Conservation (phyloP, 2,888 invertebrate species). For the Parnassius apollo region DNA sequence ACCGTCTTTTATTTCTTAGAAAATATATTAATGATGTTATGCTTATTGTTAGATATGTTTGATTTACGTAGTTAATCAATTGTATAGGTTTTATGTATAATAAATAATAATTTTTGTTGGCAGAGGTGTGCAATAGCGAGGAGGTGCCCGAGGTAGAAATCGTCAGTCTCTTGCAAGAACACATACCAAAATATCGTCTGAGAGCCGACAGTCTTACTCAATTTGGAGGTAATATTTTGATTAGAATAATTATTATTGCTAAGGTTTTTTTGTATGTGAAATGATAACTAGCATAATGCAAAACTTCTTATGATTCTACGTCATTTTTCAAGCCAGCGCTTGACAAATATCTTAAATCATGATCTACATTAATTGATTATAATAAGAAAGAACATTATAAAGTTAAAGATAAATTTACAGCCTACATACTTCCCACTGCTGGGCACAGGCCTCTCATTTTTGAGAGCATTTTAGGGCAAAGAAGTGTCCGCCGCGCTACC, state of each 20-base stretch:
- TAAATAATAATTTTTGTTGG: constrained; percentile 46
- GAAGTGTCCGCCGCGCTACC: too few species aligned
- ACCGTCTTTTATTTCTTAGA: background rate
- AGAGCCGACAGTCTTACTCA: constrained; percentile 96
- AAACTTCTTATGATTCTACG: too few species aligned
- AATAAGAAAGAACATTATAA: too few species aligned
- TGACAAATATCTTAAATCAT: too few species aligned
- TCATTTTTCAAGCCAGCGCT: too few species aligned
- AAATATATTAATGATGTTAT: background rate
- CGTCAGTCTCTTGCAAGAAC: constrained; percentile 95
- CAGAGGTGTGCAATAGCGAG: constrained; percentile 96
- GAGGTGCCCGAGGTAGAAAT: constrained; percentile 98
- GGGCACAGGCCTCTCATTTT: too few species aligned
- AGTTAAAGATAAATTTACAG: too few species aligned
- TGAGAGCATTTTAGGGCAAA: too few species aligned
- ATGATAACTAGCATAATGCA: too few species aligned
- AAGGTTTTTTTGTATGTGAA: too few species aligned
- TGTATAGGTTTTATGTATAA: constrained; percentile 19
- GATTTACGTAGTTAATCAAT: constrained; percentile 11
- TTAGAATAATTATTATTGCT: background rate
- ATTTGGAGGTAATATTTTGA: constrained; percentile 88
- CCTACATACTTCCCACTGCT: too few species aligned
- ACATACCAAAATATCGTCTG: constrained; percentile 95
- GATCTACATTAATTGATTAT: too few species aligned
- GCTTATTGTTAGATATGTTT: background rate